phyloP scores from a whole-genome alignment of 2,888 invertebrate species.

The Megalurothrips usitatus region DNA sequence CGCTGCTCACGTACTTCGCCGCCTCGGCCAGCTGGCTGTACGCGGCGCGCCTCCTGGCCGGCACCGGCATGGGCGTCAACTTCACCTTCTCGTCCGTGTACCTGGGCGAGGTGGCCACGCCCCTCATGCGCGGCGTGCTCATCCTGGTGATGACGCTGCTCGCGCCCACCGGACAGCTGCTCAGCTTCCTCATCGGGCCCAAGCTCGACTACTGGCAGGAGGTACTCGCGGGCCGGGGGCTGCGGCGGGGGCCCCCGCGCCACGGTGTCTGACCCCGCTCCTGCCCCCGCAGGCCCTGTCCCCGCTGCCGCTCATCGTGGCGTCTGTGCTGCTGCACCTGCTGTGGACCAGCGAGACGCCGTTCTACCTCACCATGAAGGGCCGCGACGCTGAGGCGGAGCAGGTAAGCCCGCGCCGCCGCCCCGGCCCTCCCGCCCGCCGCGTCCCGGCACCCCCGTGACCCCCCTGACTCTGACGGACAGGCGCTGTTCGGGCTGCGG shows the following conservation, averaged over 20 bases:
- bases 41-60: slow-evolving; percentile 9
- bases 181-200: neutral
- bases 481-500: slow-evolving; percentile 6
- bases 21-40: neutral
- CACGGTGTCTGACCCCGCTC: too few species aligned
- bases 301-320: neutral
- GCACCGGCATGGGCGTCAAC: slow-evolving; percentile 14
- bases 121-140: slow-evolving; percentile 3
- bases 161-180: neutral
- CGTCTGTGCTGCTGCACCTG: neutral
- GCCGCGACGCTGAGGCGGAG: neutral
- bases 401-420: neutral
- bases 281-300: slow-evolving; percentile 1
- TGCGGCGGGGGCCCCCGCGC: too few species aligned
- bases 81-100: slow-evolving; percentile 19
- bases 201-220: neutral
- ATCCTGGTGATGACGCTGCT: slow-evolving; percentile 4
- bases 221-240: neutral
- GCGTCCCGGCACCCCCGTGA: neutral
- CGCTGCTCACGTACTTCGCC: slow-evolving; percentile 21
- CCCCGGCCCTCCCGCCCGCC: neutral
- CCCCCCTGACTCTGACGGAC: neutral
- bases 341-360: neutral
- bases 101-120: slow-evolving; percentile 7
- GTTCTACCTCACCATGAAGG: neutral